Base-by-base conservation (phyloP, 1,140 invertebrate genomes). In the Brachionus paranguensis region DNA sequence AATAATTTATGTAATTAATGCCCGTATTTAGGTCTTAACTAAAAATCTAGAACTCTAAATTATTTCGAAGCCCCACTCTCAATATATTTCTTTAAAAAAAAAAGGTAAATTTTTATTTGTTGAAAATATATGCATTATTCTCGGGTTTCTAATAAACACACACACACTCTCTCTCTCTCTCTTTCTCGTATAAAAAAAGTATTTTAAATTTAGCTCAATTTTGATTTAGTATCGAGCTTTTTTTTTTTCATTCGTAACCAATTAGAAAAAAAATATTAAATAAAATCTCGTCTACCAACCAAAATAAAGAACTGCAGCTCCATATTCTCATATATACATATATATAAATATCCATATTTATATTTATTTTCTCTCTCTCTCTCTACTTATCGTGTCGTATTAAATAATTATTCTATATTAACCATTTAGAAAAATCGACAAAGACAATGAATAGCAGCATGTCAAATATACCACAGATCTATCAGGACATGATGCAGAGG, bases 401-500 rank as follows among this genome's bases (percentile, higher is more conserved):
- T 10, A 33, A 37, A 68, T 33, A 7, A 37, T 37, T n/a, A 37
- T 37, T 37, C 8, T 68, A 14, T 33, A 53, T 17, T 14, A 27
- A 12, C 50, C 33, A n/a, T 64, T 64, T 41, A 64, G 14, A 41
- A 53, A 53, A 2, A 37, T 78, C 12, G 29, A 33, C 45, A 6
- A 55, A n/a, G 20, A 64, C 33, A n/a, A 81, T 81, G 78, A 81
- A 43, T 72, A 72, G 68, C 6, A 37, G 33, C 41, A 72, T 72
- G 68, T 72, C 68, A 45, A 72, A 65, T 64, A 68, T 81, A 68
- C 78, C 78, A 14, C 78, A 81, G 53, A 37, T 81, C 12, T 81
- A 81, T 64, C 78, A 81, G 78, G 78, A 81, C 33, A 81, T 81
- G 24, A 81, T 81, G 78, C 78, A 72, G 41, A 14, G 78, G 41